Base-by-base conservation (phyloP, 2,888 invertebrate species). In the Axea sp. region DNA sequence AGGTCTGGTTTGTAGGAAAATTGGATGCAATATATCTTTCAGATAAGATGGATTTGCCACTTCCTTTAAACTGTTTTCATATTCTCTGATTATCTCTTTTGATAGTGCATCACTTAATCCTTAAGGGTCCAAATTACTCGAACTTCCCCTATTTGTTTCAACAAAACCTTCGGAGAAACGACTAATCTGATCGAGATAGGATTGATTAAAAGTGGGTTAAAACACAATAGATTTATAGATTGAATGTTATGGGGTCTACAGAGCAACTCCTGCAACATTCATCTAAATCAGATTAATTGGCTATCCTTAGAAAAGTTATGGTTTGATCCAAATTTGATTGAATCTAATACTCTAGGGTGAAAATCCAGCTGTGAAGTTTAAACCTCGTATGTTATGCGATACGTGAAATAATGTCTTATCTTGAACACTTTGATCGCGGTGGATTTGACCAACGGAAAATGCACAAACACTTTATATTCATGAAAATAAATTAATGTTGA, bases 141-240 rank as follows among this genome's bases (percentile, higher is more conserved):
- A 49, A 57, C 57, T 49, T 41, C 67, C 67, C 67, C 57, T 49
- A 47, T 67, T 67, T 67, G 67, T 67, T 67, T 67, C 57, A 33
- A 47, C 39, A 47, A 47, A 57, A 57, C 39, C 57, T 28, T 57
- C 31, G 24, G 51, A 26, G 28, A 19, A 41, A 39, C 41, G 37
- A 19, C 41, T 67, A 49, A 67, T 67, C 67, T 67, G 67, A 67
- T 67, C 39, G 43, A 19, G 67, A 67, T 67, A 57, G 57, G 49
- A 41, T 57, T 57, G 47, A 67, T 67, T 67, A 68, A 68, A 59
- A 68, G 68, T 68, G 51, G 59, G 68, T 51, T 68, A 68, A 68
- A 68, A 59, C 43, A 68, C 68, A 68, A 68, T 68, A 39, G 68
- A 67, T 67, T n/a, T 57, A 49, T 57, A 57, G 67, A 67, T 67